Conservation (phyloP, 2,113 vertebrate species). For the Xenus cinereus region DNA sequence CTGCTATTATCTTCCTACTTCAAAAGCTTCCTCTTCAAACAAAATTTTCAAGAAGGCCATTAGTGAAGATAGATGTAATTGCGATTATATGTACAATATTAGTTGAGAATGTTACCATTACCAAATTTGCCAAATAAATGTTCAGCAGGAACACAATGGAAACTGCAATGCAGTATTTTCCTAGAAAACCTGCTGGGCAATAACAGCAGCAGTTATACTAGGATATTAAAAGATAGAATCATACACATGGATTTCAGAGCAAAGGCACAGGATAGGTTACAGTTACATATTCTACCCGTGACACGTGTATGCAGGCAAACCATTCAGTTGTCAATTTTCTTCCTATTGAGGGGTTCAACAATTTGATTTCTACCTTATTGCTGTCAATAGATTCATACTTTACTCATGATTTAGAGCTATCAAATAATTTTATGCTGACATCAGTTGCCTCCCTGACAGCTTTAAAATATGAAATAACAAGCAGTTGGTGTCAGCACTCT, state of each 20-base stretch:
- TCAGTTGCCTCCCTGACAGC: slow-evolving; percentile 84
- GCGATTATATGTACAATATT: neutral
- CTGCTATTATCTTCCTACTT: neutral
- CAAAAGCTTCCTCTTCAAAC: neutral
- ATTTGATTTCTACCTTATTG: slow-evolving; percentile 63
- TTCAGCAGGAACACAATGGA: neutral
- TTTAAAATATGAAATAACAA: slow-evolving; percentile 88
- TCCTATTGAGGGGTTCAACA: slow-evolving; percentile 16
- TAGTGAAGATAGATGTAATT: neutral
- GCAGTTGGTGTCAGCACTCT: slow-evolving; percentile 84
- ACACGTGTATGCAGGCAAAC: neutral
- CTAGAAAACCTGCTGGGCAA: neutral
- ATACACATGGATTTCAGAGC: neutral
- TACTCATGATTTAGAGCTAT: slow-evolving; percentile 66
- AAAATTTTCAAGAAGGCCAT: neutral
- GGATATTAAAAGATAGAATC: neutral
- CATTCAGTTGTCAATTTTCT: neutral
- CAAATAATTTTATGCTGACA: slow-evolving; percentile 85
- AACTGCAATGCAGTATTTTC: neutral
- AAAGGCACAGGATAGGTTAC: neutral
- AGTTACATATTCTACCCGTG: neutral
- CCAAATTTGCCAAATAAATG: neutral
- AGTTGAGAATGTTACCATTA: neutral
- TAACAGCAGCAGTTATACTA: neutral
- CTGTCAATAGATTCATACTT: slow-evolving; percentile 70